Base-by-base conservation (phyloP, 35 echinoderm and acorn worm genomes). In the Heliocidaris tuberculata region DNA sequence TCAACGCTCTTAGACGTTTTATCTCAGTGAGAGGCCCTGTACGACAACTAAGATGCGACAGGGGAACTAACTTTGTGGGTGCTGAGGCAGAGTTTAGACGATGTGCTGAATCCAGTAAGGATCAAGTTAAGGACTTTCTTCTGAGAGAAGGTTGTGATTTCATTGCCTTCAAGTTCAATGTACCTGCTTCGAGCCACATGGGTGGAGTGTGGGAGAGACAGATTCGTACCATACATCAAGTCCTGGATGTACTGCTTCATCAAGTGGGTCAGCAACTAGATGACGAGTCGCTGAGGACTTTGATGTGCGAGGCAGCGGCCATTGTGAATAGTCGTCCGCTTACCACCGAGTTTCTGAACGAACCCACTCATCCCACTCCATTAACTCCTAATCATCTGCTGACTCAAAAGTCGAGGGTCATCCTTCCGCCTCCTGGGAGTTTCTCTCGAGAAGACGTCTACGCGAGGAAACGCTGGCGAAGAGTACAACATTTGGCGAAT, bases 1-100 rank as follows among this genome's bases (percentile, higher is more conserved):
- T 98, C 16, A 98, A 98, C 85, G 92, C 94, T 17, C 71, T 95
- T 50, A 87, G 97, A 60, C 86, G 97, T 47, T 88, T 98, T 19
- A 86, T 95, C 48, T 94, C 95, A 29, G 93, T 96, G 13, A 48
- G 95, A 42, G 97, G 97, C 48, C 91, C 92, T 86, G 60, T 98
- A 21, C 60, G 94, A 9, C 97, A 95, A 31, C 93, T 96, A 12
- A 32, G 94, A 31, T 96, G 90, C 32, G 97, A 98, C 56, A 96
- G 95, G 94, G 96, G 96, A 11, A 94, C 95, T 2, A 98, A 96
- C 88, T 98, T 97, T 56, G 42, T 96, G 24, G 88, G 95, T n/a
- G 97, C 97, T 13, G 85, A 90, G 49, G 94, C 91, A 10, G 90
- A 96, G 65, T 94, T 97, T 2, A 70, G 65, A 31, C 49, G 85